A percentile compares a stretch with the other conserved stretches of the same genome.
Conservation (phyloP, 2,797 vertebrate species). For the Buphagus erythrorhynchus region DNA sequence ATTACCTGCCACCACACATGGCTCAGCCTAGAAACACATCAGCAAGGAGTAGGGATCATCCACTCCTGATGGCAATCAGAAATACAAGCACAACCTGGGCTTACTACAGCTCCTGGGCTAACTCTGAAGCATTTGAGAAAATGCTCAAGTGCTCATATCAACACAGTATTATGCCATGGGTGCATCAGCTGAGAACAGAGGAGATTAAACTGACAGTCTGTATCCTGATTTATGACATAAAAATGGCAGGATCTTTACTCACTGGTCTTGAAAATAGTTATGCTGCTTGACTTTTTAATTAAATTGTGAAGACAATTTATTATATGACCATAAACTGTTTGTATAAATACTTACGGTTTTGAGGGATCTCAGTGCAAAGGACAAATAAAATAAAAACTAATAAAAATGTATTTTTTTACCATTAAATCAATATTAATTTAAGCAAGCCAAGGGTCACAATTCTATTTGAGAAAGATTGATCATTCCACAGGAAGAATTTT, state of each 20-base stretch:
- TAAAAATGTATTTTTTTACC: neutral
- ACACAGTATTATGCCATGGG: neutral
- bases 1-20: accelerated
- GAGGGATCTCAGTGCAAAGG: neutral
- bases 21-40: neutral
- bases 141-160: neutral
- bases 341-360: neutral
- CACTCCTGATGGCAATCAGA: neutral
- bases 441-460: neutral
- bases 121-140: neutral
- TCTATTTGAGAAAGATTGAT: neutral
- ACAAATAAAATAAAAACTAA: slow-evolving; percentile 10
- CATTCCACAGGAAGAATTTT: neutral
- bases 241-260: neutral
- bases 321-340: neutral
- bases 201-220: slow-evolving; percentile 1
- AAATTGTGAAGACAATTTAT: slow-evolving; percentile 7
- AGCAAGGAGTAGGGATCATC: neutral
- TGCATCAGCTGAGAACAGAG: neutral
- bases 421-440: slow-evolving; percentile 24
- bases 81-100: neutral
- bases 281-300: slow-evolving; percentile 8
- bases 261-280: neutral
- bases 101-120: neutral
- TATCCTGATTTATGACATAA: slow-evolving; percentile 15